Base-by-base conservation (phyloP, 2,797 vertebrate species). In the Xyrichtys novacula region DNA sequence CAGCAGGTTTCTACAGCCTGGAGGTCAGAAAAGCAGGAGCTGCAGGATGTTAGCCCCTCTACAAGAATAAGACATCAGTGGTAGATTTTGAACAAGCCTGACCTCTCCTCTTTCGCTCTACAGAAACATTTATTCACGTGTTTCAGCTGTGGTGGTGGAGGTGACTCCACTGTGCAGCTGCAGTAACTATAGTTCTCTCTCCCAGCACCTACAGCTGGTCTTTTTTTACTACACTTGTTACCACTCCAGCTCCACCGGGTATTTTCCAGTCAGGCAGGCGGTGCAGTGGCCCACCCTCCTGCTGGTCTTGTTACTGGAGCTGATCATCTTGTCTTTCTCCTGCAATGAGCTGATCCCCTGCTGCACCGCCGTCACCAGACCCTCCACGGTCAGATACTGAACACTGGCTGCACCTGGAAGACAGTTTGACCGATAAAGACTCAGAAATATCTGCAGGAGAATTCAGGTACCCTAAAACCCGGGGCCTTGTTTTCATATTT, bases 191-290 rank as follows among this genome's bases (percentile, higher is more conserved):
- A 19, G 29, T 8, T 16, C 10, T 12, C 11, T 3, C 10, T 34
- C 32, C 14, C 10, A 34, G 32, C 14, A 34, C 11, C 32, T 34
- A 3, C 2, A 12, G 10, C 14, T 4, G 10, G 20, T 28, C 7
- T 4, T 26, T 34, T 6, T 1, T 7, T 20, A 31, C 20, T 15
- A 4, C 31, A 19, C 15, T 11, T 6, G 44, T 94, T 92, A 98
- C 98, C 98, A 99, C 36, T 98, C 96, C 17, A 99, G 87, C 73
- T 98, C 95, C 15, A 99, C 95, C 0, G 98, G 98, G 49, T 99
- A 99, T 67, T 97, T 94, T 72, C 98, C 98, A 1, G 97, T 98
- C 57, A 99, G 95, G 65, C 98, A 99, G 0, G 98, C 98, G 1
- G 93, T 99, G 89, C 98, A 99, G 64, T 99, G 97, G 23, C 97